Evolutionary conservation across 2,113 vertebrate genomes (phyloP), one percentile per base, ranked within the genome.

Genomic region (Emydocephalus ijimae): DNA sequence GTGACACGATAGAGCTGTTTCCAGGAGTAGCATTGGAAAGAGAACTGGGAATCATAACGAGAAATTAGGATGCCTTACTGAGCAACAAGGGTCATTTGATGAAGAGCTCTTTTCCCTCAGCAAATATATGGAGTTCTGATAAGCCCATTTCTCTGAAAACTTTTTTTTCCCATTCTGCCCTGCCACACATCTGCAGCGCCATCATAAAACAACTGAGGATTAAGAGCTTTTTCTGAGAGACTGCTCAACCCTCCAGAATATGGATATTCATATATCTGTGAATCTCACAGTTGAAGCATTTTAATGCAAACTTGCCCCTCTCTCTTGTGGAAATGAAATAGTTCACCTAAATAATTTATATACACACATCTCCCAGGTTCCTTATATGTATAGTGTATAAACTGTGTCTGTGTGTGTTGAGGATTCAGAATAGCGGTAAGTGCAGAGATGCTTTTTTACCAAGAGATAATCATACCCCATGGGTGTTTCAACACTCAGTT

Each of bases 401-500:
- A 90, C 15, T 56, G 23, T 81, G 59, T 69, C 2, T 87, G 3
- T 92, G 48, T 88, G 48, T 91, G 85, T 45, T 95, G 8, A 94
- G 96, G 97, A 97, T 97, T 98, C 95, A 97, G 98, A 97, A 98
- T 97, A 97, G 97, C 96, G 95, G 59, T 96, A 97, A 97, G 97
- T 96, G 96, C 97, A 96, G 93, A 92, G 93, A 97, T 97, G 97
- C 95, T 21, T 98, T 93, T 97, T 97, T 98, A 97, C 96, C 97
- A 97, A 96, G 97, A 97, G 97, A 97, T 98, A 98, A 98, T 98
- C 97, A 98, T 97, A 97, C 97, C 97, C 98, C 97, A 88, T 97
- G 97, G 97, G 97, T 96, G 89, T 96, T 96, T 95, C 94, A 0
- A 12, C 96, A 96, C 94, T 98, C 97, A 97, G 96, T 97, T 98